Conservation (phyloP, 2,888 invertebrate genomes). For the Pterostichus niger region DNA sequence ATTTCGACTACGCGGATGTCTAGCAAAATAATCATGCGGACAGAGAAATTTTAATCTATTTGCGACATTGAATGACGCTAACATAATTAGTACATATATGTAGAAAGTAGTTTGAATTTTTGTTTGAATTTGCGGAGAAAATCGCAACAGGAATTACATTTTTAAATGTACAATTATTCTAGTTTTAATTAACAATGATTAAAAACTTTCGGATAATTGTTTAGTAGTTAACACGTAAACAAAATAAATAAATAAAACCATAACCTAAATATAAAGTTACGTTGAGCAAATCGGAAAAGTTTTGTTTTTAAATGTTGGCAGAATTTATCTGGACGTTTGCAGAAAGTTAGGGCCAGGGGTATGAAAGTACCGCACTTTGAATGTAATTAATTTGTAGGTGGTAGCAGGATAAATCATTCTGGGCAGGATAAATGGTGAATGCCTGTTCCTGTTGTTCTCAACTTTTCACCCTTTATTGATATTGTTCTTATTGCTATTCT, state of each 20-base stretch:
- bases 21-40: too few relatives aligned
- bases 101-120: constrained; percentile 9
- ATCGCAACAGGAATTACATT: not conserved
- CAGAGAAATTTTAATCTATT: too few relatives aligned
- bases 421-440: constrained; percentile 55
- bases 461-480: constrained; percentile 59
- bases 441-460: constrained; percentile 50
- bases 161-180: not conserved
- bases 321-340: constrained; percentile 55
- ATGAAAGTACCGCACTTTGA: constrained; percentile 61
- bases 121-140: not conserved
- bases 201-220: constrained; percentile 50
- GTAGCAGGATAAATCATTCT: constrained; percentile 63
- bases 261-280: constrained; percentile 45
- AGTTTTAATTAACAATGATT: constrained; percentile 30
- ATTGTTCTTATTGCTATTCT: constrained; percentile 53
- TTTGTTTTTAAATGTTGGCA: constrained; percentile 33
- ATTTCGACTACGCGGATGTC: too few relatives aligned
- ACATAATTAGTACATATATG: not conserved
- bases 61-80: too few relatives aligned
- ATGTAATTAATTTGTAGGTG: constrained; percentile 65
- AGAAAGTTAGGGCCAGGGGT: constrained; percentile 31
- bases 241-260: not conserved
- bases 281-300: constrained; percentile 30
- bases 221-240: constrained; percentile 1